These are phyloP conservation scores for Pterois miles DNA, from an alignment of 2,797 vertebrate species.

Conservation along the genomic window DNA sequence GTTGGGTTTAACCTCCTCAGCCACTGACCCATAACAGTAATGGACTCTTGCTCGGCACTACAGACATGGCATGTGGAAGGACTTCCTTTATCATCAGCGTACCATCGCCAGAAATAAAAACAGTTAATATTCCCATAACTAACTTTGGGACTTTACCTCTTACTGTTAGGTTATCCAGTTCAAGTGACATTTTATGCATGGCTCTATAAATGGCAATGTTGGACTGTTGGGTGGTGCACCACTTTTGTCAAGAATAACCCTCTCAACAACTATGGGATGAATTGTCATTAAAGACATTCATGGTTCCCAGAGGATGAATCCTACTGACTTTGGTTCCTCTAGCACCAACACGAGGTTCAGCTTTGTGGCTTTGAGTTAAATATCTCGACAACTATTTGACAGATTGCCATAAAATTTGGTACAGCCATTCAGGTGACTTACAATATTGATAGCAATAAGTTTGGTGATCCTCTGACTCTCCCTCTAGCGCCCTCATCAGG, in stretches of 20 bases:
- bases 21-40: constrained; percentile 33
- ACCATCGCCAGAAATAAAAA: not conserved
- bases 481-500: not conserved
- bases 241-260: not conserved
- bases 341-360: not conserved
- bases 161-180: not conserved
- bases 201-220: not conserved
- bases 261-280: not conserved
- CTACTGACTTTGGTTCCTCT: not conserved
- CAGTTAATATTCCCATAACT: not conserved
- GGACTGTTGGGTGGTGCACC: not conserved
- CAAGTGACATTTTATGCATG: not conserved
- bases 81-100: not conserved
- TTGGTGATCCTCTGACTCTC: not conserved
- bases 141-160: not conserved
- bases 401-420: not conserved
- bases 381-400: not conserved
- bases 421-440: not conserved
- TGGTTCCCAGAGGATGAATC: not conserved
- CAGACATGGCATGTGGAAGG: not conserved
- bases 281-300: not conserved
- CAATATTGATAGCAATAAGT: no score
- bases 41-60: constrained; percentile 15
- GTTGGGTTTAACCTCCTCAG: constrained; percentile 40
- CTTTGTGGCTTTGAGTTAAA: not conserved